Base-by-base conservation (phyloP, 2,113 vertebrate genomes). In the Mohoua ochrocephala region DNA sequence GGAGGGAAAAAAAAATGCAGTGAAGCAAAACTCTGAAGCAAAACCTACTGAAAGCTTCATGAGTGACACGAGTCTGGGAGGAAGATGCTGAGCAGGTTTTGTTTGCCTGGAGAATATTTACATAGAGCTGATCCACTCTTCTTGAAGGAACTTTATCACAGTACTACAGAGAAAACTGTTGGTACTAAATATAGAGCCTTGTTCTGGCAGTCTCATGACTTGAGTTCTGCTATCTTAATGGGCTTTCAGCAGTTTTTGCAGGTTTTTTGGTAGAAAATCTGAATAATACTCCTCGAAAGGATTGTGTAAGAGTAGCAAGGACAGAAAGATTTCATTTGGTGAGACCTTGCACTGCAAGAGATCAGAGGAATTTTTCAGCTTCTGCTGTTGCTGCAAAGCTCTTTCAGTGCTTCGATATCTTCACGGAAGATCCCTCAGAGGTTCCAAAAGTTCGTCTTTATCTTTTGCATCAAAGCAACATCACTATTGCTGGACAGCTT, bases 101-200 rank as follows among this genome's bases (percentile, higher is more conserved):
- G 26, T 89, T 93, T 91, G 69, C 84, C 41, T 87, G 78, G 50
- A 75, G 90, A 85, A 47, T 85, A 90, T 97, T 96, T 95, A 89
- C 61, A 44, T 60, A 71, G 82, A 41, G 61, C 49, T 76, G 44
- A 93, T 91, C 47, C 45, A 68, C 69, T 60, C 52, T 78, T 89
- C 73, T 81, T 91, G 69, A 79, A 91, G 88, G 82, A 94, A 83
- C 75, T 87, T 83, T 57, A 77, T 73, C 77, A 42, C 84, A 76
- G 57, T 60, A 49, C 54, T 86, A 86, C 63, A 81, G 84, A 86
- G 85, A 73, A 88, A 70, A 83, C 50, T 71, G 44, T 64, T 85
- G 70, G 39, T 42, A 30, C 87, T 89, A 89, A 93, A 93, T 87
- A 78, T 84, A 93, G 87, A 75, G 60, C 50, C 80, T 81, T 77